Conservation (phyloP, 2,888 invertebrate species). For the Drosophila formosana region DNA sequence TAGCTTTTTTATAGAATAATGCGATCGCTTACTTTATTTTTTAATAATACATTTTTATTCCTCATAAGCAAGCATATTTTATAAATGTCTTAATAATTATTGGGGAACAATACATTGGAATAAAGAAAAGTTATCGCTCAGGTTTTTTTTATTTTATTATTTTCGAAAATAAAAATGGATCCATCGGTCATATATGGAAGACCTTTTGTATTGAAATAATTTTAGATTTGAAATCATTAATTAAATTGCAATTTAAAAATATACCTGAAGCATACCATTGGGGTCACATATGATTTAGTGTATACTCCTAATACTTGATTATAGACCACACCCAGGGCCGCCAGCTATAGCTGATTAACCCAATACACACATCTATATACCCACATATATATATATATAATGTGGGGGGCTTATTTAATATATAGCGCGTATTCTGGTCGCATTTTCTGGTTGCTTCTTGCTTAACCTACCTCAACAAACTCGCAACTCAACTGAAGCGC, state of each 20-base stretch:
- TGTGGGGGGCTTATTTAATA: slow-evolving; percentile 1
- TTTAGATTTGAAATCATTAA: neutral
- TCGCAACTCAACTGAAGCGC: slow-evolving; percentile 27
- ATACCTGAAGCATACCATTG: neutral
- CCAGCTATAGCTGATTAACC: slow-evolving; percentile 44
- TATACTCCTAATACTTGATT: slow-evolving; percentile 25
- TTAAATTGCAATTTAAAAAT: no score
- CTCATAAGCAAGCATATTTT: no score
- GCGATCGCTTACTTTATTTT: no score
- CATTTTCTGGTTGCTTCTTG: slow-evolving; percentile 35
- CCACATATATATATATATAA: slow-evolving; percentile 2
- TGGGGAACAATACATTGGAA: no score
- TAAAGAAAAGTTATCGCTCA: no score
- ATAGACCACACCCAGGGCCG: slow-evolving; percentile 35
- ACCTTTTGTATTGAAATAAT: neutral
- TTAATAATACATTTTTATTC: no score
- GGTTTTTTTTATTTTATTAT: no score
- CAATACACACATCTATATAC: slow-evolving; percentile 32
- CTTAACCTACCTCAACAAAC: slow-evolving; percentile 74
- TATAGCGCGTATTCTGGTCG: slow-evolving; percentile 5
- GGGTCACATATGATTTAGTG: slow-evolving; percentile 2
- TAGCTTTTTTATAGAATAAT: no score
- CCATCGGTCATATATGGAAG: no score
- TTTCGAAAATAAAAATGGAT: no score
- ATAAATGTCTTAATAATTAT: no score